A percentile compares a stretch with the other conserved stretches of the same genome.
These are phyloP conservation scores for Megamerina dolium DNA, from an alignment of 2,888 invertebrate genomes.

Conservation along the genomic window DNA sequence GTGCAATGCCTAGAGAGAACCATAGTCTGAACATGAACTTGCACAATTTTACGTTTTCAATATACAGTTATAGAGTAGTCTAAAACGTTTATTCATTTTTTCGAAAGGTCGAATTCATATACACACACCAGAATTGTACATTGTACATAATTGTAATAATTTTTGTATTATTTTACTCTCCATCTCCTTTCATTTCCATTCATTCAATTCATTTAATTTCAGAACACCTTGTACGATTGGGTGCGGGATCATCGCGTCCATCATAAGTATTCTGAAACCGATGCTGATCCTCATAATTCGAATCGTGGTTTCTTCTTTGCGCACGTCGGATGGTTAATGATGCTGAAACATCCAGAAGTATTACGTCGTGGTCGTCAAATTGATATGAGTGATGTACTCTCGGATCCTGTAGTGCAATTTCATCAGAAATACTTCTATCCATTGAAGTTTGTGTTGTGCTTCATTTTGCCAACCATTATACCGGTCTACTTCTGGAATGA, in stretches of 20 bases:
- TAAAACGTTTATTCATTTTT: too few relatives aligned
- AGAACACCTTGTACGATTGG: conserved; percentile 88
- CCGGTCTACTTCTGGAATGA: conserved; percentile 70
- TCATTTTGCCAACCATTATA: conserved; percentile 64
- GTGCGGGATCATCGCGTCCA: conserved; percentile 73
- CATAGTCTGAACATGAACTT: too few relatives aligned
- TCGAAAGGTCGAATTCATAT: too few relatives aligned
- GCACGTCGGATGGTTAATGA: conserved; percentile 89
- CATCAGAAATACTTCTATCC: conserved; percentile 68
- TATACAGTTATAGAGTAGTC: too few relatives aligned
- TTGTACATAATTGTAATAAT: too few relatives aligned
- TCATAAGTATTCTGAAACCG: conserved; percentile 76
- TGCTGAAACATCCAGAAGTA: conserved; percentile 83
- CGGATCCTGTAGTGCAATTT: conserved; percentile 71
- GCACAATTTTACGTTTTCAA: too few relatives aligned
- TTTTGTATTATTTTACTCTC: too few relatives aligned
- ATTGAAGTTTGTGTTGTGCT: conserved; percentile 63
- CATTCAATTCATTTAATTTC: too few relatives aligned
- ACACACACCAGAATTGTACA: too few relatives aligned
- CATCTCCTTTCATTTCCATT: too few relatives aligned
- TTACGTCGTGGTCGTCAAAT: conserved; percentile 67
- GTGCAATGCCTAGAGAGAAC: too few relatives aligned
- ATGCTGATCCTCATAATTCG: conserved; percentile 78
- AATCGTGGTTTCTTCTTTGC: conserved; percentile 85
- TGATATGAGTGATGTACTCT: conserved; percentile 74